phyloP scores from a whole-genome alignment of 2,888 invertebrate species.

The Lithophane semibrunnea region DNA sequence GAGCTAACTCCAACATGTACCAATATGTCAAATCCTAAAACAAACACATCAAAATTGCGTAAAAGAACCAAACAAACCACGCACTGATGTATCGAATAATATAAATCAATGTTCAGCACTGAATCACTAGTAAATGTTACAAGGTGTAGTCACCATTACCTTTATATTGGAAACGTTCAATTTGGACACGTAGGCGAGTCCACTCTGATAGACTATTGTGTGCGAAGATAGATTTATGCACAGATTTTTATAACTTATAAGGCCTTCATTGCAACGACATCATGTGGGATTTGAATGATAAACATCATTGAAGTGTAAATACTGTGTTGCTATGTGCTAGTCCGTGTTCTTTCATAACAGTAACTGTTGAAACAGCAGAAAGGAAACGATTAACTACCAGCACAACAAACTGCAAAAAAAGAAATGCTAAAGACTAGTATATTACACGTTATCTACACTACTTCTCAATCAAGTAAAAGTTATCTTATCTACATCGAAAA shows the following conservation, averaged over 20 bases:
- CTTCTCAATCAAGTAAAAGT: slow-evolving; percentile 63
- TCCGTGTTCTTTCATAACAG: background rate
- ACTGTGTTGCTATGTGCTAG: background rate
- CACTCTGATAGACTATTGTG: slow-evolving; percentile 79
- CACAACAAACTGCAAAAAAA: background rate
- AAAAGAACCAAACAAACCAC: slow-evolving; percentile 13
- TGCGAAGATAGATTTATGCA: slow-evolving; percentile 63
- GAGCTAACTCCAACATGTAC: too few relatives aligned
- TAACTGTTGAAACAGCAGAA: background rate
- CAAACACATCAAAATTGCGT: slow-evolving; percentile 23
- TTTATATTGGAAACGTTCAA: slow-evolving; percentile 71
- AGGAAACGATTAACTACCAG: background rate
- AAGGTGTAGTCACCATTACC: slow-evolving; percentile 70
- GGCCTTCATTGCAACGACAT: slow-evolving; percentile 33
- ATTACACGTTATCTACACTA: slow-evolving; percentile 58
- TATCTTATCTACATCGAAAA: slow-evolving; percentile 58
- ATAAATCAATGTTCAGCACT: slow-evolving; percentile 75
- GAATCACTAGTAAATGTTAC: slow-evolving; percentile 75
- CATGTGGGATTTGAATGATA: slow-evolving; percentile 19
- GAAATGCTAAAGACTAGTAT: slow-evolving; percentile 14
- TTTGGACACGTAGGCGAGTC: slow-evolving; percentile 71
- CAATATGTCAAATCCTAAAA: background rate
- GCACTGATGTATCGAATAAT: slow-evolving; percentile 71
- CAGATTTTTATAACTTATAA: slow-evolving; percentile 54
- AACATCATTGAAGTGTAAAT: slow-evolving; percentile 4